phyloP scores from a whole-genome alignment of 2,888 invertebrate genomes.

The Agonopterix alstromeriana region DNA sequence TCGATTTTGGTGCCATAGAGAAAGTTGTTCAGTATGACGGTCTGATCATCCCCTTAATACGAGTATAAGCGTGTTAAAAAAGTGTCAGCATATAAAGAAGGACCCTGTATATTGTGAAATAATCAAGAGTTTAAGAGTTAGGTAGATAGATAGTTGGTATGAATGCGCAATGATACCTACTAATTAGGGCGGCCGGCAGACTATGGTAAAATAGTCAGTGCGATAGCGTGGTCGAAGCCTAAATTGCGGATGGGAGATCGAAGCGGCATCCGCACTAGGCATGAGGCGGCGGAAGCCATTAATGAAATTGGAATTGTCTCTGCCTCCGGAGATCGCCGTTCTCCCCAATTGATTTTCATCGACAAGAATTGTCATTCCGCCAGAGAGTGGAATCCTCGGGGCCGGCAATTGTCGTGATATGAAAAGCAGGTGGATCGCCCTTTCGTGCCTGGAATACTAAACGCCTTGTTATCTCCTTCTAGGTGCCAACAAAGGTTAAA shows the following conservation, averaged over 20 bases:
- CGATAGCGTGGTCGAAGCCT: conserved; percentile 11
- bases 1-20: no score
- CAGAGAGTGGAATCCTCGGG: conserved; percentile 56
- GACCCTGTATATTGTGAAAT: no score
- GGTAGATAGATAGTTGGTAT: no score
- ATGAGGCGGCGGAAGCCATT: conserved; percentile 56
- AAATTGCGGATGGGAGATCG: conserved; percentile 23
- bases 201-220: conserved; percentile 10
- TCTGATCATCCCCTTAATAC: no score
- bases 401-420: conserved; percentile 71
- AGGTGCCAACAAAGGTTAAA: conserved; percentile 52
- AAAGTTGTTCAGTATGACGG: no score
- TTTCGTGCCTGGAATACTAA: conserved; percentile 63
- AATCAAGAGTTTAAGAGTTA: no score
- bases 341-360: conserved; percentile 69
- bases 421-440: conserved; percentile 72
- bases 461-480: conserved; percentile 63
- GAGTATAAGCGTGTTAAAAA: no score
- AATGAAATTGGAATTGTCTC: conserved; percentile 63
- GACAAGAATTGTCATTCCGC: conserved; percentile 65
- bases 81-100: no score
- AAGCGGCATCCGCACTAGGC: conserved; percentile 36
- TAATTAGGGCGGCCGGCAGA: no score
- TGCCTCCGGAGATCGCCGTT: conserved; percentile 46
- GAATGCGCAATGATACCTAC: no score